Conservation (phyloP, 2,888 invertebrate species). For the Sinodicranocentrus sp. region DNA sequence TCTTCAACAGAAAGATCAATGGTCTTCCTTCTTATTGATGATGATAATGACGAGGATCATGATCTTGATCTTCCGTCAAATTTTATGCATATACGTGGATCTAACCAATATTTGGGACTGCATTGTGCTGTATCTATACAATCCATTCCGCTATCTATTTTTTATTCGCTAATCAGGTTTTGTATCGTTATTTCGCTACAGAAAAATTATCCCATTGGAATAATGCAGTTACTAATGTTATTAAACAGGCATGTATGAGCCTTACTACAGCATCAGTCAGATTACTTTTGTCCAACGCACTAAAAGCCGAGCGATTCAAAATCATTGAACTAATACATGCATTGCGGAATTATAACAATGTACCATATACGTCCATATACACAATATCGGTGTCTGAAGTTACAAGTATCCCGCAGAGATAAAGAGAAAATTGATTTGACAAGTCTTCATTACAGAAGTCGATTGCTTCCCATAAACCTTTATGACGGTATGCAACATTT, state of each 20-base stretch:
- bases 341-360: not conserved
- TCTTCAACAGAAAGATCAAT: conserved; percentile 10
- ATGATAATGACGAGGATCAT: conserved; percentile 20
- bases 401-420: conserved; percentile 50
- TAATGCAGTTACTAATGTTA: no score
- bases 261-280: conserved; percentile 12
- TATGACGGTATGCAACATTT: not conserved
- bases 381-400: no score
- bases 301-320: not conserved
- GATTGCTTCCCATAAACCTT: conserved; percentile 38
- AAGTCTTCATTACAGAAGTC: conserved; percentile 41
- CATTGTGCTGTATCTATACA: not conserved
- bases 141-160: not conserved
- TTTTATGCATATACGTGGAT: not conserved
- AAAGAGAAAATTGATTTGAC: conserved; percentile 51
- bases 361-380: not conserved
- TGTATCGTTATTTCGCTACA: conserved; percentile 8
- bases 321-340: not conserved
- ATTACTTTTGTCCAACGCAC: conserved; percentile 27
- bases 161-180: conserved; percentile 31
- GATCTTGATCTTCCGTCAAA: conserved; percentile 7
- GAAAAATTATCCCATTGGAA: not conserved
- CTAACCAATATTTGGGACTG: not conserved
- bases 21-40: conserved; percentile 24
- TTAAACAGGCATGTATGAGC: no score